Evolutionary conservation across 2,113 vertebrate species (phyloP).

Genomic region (Eulacestoma nigropectus): DNA sequence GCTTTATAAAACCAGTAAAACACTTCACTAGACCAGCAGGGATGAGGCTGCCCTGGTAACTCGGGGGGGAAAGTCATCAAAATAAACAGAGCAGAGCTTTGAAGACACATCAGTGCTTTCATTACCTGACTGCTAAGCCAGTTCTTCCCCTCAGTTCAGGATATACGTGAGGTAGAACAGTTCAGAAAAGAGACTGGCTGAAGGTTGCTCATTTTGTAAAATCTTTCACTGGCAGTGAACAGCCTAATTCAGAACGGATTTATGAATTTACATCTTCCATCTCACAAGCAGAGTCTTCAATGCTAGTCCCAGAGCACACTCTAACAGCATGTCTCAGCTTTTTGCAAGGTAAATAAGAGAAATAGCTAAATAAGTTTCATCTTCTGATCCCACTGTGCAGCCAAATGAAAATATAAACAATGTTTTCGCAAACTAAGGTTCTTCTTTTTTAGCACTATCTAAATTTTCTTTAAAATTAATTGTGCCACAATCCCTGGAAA

Average conservation of each 20-base stretch:
- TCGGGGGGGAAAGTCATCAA: neutral
- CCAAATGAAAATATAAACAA: neutral
- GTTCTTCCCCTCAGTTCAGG: neutral
- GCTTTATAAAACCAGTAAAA: neutral
- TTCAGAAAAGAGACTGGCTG: neutral
- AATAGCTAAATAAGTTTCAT: neutral
- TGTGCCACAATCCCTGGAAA: neutral
- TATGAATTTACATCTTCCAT: neutral
- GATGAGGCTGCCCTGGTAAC: neutral
- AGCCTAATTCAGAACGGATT: neutral
- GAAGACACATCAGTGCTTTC: neutral
- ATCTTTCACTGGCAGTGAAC: neutral
- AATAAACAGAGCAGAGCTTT: neutral
- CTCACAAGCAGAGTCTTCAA: neutral
- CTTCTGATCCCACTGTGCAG: neutral
- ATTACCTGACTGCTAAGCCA: neutral
- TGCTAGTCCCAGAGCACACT: neutral
- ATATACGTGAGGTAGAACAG: rapidly evolving
- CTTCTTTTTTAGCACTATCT: neutral
- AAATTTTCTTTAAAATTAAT: neutral
- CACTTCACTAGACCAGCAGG: neutral
- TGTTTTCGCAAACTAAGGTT: neutral
- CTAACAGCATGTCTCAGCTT: neutral
- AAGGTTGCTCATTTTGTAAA: neutral
- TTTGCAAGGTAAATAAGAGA: neutral